These are phyloP conservation scores for Rutpela maculata DNA, from an alignment of 2,888 invertebrate genomes.

Conservation along the genomic window DNA sequence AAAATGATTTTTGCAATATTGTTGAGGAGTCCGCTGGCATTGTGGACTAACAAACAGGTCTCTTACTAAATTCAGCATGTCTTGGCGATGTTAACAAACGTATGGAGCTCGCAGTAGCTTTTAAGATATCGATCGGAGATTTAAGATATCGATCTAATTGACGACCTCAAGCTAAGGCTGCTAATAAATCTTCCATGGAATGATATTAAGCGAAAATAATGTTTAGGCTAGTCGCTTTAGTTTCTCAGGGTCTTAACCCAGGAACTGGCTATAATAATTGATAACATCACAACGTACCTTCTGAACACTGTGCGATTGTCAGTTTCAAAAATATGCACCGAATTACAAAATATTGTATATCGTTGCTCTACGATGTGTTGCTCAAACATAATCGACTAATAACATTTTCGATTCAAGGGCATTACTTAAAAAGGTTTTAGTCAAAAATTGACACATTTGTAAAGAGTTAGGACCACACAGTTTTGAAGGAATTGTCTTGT, in stretches of 20 bases:
- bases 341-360: no score
- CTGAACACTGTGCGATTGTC: no score
- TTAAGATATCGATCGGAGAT: slow-evolving; percentile 69
- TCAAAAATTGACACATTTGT: no score
- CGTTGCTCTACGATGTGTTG: no score
- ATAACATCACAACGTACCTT: no score
- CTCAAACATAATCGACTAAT: no score
- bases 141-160: slow-evolving; percentile 70
- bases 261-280: no score
- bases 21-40: not conserved
- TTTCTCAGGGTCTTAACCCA: not conserved
- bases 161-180: slow-evolving; percentile 59
- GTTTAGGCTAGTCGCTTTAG: slow-evolving; percentile 26
- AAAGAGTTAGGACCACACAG: no score
- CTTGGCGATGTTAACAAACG: slow-evolving; percentile 63
- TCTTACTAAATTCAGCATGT: slow-evolving; percentile 41
- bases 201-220: slow-evolving; percentile 55
- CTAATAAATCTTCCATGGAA: slow-evolving; percentile 56
- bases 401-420: no score
- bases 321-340: no score
- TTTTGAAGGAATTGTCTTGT: no score
- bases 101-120: slow-evolving; percentile 59
- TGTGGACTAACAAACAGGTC: slow-evolving; percentile 24
- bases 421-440: no score
- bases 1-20: slow-evolving; percentile 23